Evolutionary conservation across 2,888 invertebrate genomes (phyloP), one percentile per base, ranked within the genome.

Genomic region (Sclerodermus sp.): DNA sequence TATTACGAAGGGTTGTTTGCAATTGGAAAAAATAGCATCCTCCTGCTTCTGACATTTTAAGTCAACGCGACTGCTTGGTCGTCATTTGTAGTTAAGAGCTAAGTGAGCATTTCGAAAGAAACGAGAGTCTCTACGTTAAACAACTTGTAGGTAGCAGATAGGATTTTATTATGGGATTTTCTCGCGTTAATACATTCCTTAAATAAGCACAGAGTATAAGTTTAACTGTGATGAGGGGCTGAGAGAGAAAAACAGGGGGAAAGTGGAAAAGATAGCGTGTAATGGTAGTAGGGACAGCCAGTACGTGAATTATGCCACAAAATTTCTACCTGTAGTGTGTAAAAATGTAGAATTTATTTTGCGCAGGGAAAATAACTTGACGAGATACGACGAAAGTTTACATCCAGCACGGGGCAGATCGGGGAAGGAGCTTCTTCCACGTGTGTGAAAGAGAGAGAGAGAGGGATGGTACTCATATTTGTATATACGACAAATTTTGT

Each of bases 291-390:
- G 23, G 23, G 23, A 59, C 59, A 60, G 48, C 54, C 57, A 60
- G 53, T 60, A 58, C 48, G 47, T 51, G 59, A 57, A 55, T 49
- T 49, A 49, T 56, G 52, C 55, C 57, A 61, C 53, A 31, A 50
- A 36, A 45, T 42, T 37, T 64, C 55, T 48, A 52, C 48, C 8
- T 58, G 44, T 62, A 54, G 61, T 58, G 47, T 56, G 58, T 67
- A 60, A 69, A 71, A 70, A 66, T 64, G 56, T 65, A 72, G 68
- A 63, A 66, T 71, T 71, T 71, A 64, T 73, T 67, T 70, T 73
- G 70, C 73, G 70, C 73, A 71, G 73, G 73, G 65, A 60, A 70
- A 66, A 58, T 68, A 65, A 66, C 63, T 64, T 55, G 62, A 57
- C 62, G 64, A 62, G 64, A 64, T 62, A 63, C 62, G 23, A 23